Evolutionary conservation across 2,113 vertebrate species (phyloP).

Genomic region (Corythoichthys intestinalis): DNA sequence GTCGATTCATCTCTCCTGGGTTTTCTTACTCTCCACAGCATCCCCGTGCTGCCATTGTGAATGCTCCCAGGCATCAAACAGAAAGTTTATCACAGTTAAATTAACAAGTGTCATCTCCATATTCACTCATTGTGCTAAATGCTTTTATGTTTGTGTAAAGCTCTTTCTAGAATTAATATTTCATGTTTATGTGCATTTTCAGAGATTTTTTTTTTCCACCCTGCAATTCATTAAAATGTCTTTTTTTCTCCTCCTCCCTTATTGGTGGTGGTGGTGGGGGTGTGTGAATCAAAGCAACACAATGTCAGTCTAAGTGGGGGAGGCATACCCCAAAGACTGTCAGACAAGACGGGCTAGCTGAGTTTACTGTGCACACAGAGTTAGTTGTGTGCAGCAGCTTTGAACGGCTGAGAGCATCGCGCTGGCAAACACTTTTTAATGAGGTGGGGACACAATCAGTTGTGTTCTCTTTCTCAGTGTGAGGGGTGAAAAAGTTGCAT

Average conservation of each 20-base stretch:
- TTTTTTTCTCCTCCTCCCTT: constrained; percentile 26
- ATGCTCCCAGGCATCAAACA: constrained; percentile 70
- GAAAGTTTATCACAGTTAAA: constrained; percentile 72
- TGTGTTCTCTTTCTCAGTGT: constrained; percentile 34
- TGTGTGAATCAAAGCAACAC: constrained; percentile 67
- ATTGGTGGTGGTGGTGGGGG: constrained; percentile 2
- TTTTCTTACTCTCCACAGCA: constrained; percentile 53
- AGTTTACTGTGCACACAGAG: constrained; percentile 49
- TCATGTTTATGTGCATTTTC: constrained; percentile 69
- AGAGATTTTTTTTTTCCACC: constrained; percentile 27
- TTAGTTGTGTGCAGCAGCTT: constrained; percentile 39
- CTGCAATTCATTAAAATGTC: constrained; percentile 68
- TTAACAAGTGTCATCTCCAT: constrained; percentile 74
- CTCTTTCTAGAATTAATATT: constrained; percentile 72
- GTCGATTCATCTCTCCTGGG: constrained; percentile 49
- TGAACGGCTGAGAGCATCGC: constrained; percentile 48
- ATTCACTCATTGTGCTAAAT: constrained; percentile 67
- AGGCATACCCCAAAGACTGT: constrained; percentile 66
- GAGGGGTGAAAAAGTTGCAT: constrained; percentile 30
- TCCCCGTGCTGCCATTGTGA: constrained; percentile 59
- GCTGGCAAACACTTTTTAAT: constrained; percentile 62
- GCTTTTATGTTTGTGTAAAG: constrained; percentile 77
- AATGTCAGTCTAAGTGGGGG: constrained; percentile 67
- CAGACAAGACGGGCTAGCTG: constrained; percentile 54
- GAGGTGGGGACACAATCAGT: constrained; percentile 58